Conservation (phyloP, 2,113 vertebrate species). For the Apodemus speciosus region DNA sequence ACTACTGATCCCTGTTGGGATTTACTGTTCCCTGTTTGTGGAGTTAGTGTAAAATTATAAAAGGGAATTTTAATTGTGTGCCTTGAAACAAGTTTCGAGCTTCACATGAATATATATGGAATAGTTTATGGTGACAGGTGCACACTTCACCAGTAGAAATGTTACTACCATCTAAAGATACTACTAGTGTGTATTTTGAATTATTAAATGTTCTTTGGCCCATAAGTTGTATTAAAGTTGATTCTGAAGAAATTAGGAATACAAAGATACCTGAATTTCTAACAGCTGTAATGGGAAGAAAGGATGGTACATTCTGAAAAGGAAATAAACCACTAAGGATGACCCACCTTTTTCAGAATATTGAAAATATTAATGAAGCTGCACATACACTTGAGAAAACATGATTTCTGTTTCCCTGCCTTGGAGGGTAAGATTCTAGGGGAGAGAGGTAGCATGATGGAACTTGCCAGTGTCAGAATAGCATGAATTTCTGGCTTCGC, state of each 20-base stretch:
- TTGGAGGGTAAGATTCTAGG: not conserved
- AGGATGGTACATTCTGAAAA: not conserved
- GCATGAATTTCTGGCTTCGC: not conserved
- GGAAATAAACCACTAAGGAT: not conserved
- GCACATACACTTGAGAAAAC: not conserved
- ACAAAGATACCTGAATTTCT: not conserved
- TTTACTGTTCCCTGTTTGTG: not conserved
- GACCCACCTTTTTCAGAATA: not conserved
- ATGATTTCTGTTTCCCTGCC: not conserved
- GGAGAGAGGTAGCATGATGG: not conserved
- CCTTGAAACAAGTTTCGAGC: slow-evolving; percentile 21
- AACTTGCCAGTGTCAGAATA: not conserved
- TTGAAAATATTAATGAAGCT: not conserved
- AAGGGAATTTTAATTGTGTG: not conserved
- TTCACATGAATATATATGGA: not conserved
- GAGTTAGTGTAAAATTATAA: not conserved
- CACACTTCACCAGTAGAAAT: not conserved
- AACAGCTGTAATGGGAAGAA: slow-evolving; percentile 4
- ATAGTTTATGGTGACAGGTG: not conserved
- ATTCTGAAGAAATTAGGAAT: not conserved
- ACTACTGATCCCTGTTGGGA: not conserved
- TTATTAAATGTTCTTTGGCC: slow-evolving; percentile 11
- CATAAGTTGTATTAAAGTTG: not conserved
- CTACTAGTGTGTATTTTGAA: not conserved
- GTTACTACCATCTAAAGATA: slow-evolving; percentile 30